Evolutionary conservation across 2,888 invertebrate genomes (phyloP).

Genomic region (Philonicus albiceps): DNA sequence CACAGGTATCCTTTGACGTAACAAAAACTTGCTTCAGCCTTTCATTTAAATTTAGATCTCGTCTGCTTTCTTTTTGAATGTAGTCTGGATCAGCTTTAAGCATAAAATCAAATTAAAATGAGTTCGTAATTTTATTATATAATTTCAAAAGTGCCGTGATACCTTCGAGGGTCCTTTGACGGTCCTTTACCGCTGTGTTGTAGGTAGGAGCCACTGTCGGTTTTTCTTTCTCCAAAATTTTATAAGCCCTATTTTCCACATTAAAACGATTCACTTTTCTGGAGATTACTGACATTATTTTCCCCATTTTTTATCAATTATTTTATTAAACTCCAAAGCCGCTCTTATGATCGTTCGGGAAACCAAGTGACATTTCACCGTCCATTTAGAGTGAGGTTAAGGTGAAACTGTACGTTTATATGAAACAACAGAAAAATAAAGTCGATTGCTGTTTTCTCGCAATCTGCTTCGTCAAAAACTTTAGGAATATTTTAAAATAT

Average conservation of each 20-base stretch:
- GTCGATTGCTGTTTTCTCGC: neutral
- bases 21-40: conserved; percentile 78
- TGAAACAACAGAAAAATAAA: neutral
- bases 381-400: neutral
- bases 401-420: neutral
- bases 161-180: conserved; percentile 70
- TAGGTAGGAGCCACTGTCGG: conserved; percentile 75
- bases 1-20: conserved; percentile 69
- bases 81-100: conserved; percentile 68
- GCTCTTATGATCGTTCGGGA: neutral
- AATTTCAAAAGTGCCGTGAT: conserved; percentile 28
- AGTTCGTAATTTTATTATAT: neutral
- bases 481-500: neutral
- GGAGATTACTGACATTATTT: conserved; percentile 68
- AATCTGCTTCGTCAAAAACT: neutral
- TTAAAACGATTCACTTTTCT: conserved; percentile 74
- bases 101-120: neutral
- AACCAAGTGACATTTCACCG: conserved; percentile 12
- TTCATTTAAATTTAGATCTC: conserved; percentile 70
- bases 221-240: conserved; percentile 71
- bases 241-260: conserved; percentile 78
- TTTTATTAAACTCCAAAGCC: neutral
- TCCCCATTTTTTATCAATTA: conserved; percentile 69
- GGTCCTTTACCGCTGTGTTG: conserved; percentile 69
- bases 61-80: conserved; percentile 69